These are phyloP conservation scores for Erebia ligea DNA, from an alignment of 2,888 invertebrate genomes.

Conservation along the genomic window DNA sequence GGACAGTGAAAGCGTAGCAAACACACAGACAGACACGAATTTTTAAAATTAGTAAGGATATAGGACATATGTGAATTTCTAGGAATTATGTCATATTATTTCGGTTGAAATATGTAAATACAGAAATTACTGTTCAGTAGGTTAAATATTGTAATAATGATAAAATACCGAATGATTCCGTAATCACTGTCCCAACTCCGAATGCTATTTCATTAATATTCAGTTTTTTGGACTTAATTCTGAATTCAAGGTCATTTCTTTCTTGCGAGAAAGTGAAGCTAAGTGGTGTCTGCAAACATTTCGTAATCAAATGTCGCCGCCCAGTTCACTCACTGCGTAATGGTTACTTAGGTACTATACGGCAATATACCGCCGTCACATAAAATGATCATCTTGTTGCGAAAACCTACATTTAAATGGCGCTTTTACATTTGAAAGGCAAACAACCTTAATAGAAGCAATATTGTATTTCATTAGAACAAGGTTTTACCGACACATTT, in stretches of 20 bases:
- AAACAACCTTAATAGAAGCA: conserved; percentile 3
- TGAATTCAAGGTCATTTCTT: conserved; percentile 19
- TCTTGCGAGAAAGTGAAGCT: conserved; percentile 1
- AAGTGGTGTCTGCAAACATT: conserved; percentile 16
- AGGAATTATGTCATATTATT: too few species aligned
- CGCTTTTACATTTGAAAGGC: conserved; percentile 16
- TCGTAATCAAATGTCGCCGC: conserved; percentile 20
- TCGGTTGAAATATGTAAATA: too few species aligned
- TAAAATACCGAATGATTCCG: neutral
- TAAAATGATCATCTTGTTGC: conserved; percentile 15
- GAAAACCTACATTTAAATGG: conserved; percentile 11
- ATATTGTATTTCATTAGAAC: conserved; percentile 11
- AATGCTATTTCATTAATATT: neutral
- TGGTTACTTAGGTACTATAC: conserved; percentile 5
- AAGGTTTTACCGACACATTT: neutral
- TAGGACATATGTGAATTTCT: too few species aligned
- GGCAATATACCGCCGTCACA: conserved; percentile 9
- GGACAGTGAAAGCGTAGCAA: too few species aligned
- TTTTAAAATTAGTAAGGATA: too few species aligned
- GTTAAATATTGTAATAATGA: neutral
- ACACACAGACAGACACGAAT: too few species aligned
- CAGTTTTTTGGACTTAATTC: neutral
- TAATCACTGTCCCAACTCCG: neutral
- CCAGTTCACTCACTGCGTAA: conserved; percentile 8
- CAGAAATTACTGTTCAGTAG: neutral